Evolutionary conservation across 2,797 vertebrate genomes (phyloP).

Genomic region (Enteromius fasciolatus): DNA sequence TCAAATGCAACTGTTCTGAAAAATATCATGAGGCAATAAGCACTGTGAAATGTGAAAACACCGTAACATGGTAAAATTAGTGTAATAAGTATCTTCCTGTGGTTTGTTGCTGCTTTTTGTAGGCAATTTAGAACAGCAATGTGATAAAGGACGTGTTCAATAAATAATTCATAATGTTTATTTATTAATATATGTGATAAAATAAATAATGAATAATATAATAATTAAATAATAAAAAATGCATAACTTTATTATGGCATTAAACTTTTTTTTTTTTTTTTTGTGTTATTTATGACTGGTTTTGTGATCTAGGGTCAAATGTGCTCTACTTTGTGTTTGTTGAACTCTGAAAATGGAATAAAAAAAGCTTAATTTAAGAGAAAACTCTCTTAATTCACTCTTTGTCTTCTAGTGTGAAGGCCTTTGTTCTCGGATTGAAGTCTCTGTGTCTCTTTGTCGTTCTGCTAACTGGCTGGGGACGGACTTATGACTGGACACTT

Average conservation of each 20-base stretch:
- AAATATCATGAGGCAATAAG: not conserved
- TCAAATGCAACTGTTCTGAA: not conserved
- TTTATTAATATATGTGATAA: not conserved
- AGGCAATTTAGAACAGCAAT: not conserved
- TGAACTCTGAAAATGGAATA: not conserved
- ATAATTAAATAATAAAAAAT: not conserved
- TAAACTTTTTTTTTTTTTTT: no score
- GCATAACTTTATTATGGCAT: no score
- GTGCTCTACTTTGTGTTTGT: not conserved
- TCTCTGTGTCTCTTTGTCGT: conserved; percentile 28
- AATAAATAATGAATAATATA: no score
- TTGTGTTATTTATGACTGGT: no score
- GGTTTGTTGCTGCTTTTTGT: not conserved
- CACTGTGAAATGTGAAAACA: not conserved
- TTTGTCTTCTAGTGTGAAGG: conserved; percentile 35
- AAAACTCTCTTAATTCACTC: conserved; percentile 37
- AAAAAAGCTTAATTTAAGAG: conserved; percentile 25
- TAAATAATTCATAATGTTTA: not conserved
- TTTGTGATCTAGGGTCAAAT: no score
- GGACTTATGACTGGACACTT: conserved; percentile 44
- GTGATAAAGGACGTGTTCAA: not conserved
- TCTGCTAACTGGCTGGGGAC: conserved; percentile 33
- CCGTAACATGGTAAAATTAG: not conserved
- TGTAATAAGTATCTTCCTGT: no score
- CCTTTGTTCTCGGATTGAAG: conserved; percentile 38